phyloP scores from a whole-genome alignment of 2,113 vertebrate genomes.

The Larimichthys polyactis region DNA sequence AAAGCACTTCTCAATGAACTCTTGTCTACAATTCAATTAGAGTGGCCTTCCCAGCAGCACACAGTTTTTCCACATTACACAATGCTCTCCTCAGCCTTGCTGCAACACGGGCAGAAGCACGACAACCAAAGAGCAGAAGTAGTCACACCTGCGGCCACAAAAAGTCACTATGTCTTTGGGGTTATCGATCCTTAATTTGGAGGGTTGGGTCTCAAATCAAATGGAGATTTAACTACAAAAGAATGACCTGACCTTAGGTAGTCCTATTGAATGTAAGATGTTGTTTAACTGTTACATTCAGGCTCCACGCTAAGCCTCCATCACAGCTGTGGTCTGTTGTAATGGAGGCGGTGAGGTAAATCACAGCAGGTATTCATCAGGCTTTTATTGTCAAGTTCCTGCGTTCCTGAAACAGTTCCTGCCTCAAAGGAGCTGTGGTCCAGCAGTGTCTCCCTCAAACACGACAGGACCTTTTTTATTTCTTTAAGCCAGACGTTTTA shows the following conservation, averaged over 20 bases:
- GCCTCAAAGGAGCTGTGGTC: conserved; percentile 19
- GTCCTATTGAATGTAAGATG: neutral
- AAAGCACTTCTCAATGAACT: conserved; percentile 87
- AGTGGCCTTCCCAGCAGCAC: conserved; percentile 79
- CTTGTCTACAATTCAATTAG: conserved; percentile 90
- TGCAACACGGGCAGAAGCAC: conserved; percentile 33
- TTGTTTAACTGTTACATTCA: neutral
- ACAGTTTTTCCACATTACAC: conserved; percentile 73
- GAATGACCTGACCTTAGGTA: neutral
- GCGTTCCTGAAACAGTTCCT: conserved; percentile 4
- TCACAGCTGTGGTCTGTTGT: conserved; percentile 6
- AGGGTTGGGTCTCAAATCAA: neutral
- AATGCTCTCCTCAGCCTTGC: conserved; percentile 50
- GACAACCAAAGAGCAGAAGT: conserved; percentile 37
- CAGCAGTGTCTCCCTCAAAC: conserved; percentile 55
- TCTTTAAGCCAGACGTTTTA: conserved; percentile 73
- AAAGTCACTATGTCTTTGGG: conserved; percentile 18
- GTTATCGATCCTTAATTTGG: fast-evolving
- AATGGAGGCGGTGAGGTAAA: neutral
- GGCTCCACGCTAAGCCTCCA: too few species aligned
- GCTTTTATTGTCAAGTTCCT: conserved; percentile 41
- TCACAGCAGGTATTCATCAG: conserved; percentile 27
- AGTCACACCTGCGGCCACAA: conserved; percentile 37
- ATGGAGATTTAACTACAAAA: neutral
- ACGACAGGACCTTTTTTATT: conserved; percentile 52